Base-by-base conservation (phyloP, 2,113 vertebrate species). In the Chlorodrepanis virens region DNA sequence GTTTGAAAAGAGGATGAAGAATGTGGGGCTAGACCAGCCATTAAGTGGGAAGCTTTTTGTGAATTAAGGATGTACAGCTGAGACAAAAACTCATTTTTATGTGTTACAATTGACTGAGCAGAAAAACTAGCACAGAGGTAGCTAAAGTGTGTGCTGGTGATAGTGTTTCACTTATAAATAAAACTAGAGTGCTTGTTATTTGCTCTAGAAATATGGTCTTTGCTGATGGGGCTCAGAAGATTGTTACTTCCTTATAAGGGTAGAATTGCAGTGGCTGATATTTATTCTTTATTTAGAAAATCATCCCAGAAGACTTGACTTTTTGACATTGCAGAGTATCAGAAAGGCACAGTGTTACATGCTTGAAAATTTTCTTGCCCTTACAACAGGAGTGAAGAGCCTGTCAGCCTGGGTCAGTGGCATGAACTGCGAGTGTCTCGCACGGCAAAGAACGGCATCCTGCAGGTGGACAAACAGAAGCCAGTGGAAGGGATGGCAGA, bases 381-480 rank as follows among this genome's bases (percentile, higher is more conserved):
- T 94, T 79, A 18, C 70, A 44, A 97, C 80, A 99, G 99, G 98
- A 99, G 99, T 88, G 97, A 98, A 74, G 98, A 99, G 57, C 96
- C 98, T 50, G 88, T 99, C 60, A 97, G 90, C 64, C 94, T 99
- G 79, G 98, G 98, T 56, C 95, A 97, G 5, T 99, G 99, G 99
- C 99, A 99, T 2, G 99, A 99, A 31, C 22, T 99, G 52, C 98
- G 96, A 53, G 98, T 99, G 25, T 99, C 99, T 47, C 99, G 99
- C 23, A 99, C 99, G 1, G 99, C 99, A 0, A 99, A 98, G 97
- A 99, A 98, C 14, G 99, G 99, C 0, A 99, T 99, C 96, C 97
- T 99, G 3, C 99, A 99, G 83, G 99, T 99, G 96, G 99, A 99
- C 92, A 98, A 97, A 65, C 99, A 99, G 96, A 98, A 93, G 29